Conservation (phyloP, 1,140 invertebrate species). For the Camponotus vicinus region DNA sequence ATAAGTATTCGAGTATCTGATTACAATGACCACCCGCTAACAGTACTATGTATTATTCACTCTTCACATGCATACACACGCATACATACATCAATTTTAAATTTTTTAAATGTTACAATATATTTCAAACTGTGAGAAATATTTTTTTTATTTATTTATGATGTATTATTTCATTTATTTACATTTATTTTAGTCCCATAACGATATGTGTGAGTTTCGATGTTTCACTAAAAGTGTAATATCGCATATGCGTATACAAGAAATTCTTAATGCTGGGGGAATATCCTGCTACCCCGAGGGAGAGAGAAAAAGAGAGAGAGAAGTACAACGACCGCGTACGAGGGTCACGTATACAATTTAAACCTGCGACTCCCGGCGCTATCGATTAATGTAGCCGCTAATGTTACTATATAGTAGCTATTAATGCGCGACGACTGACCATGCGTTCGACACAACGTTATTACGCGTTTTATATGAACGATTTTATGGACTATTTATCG, state of each 20-base stretch:
- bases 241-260: conserved; percentile 4
- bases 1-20: neutral
- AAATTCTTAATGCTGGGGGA: conserved; percentile 18
- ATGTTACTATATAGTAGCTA: conserved; percentile 35
- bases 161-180: neutral
- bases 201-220: neutral
- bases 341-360: conserved; percentile 29
- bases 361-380: conserved; percentile 37
- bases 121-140: neutral
- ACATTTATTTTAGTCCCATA: neutral
- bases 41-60: neutral
- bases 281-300: conserved; percentile 17
- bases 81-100: neutral
- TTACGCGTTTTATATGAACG: conserved; percentile 50
- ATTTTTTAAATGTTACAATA: conserved; percentile 7
- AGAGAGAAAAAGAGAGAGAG: neutral
- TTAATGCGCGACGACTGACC: conserved; percentile 37
- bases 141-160: neutral
- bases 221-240: neutral
- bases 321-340: conserved; percentile 17
- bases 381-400: conserved; percentile 56
- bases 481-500: conserved; percentile 58
- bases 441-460: conserved; percentile 34
- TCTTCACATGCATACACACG: neutral
- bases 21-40: conserved; percentile 3